Evolutionary conservation across 2,113 vertebrate species (phyloP).

Genomic region (Antidorcas marsupialis): DNA sequence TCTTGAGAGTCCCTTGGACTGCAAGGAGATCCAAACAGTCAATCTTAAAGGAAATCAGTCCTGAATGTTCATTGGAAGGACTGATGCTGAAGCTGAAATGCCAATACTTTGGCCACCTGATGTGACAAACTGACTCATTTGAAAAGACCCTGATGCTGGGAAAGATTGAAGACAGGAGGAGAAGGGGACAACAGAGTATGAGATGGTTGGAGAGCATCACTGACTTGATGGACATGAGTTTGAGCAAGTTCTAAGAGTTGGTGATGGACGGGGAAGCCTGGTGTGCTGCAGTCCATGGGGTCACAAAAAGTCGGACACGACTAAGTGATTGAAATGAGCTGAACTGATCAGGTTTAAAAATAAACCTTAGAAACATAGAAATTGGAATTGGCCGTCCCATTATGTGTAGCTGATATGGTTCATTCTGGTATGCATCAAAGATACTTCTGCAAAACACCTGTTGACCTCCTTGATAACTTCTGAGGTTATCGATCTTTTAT

Average conservation of each 20-base stretch:
- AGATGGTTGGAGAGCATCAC: background rate
- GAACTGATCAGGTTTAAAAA: background rate
- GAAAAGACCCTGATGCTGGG: background rate
- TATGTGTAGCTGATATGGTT: background rate
- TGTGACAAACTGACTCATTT: background rate
- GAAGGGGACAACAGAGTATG: background rate
- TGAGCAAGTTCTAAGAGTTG: background rate
- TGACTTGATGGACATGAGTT: background rate
- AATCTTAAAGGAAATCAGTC: background rate
- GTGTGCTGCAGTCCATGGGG: background rate
- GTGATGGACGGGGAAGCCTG: background rate
- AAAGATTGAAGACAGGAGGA: background rate
- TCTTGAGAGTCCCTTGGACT: background rate
- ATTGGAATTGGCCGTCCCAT: background rate
- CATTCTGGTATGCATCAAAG: background rate
- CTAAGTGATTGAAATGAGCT: background rate
- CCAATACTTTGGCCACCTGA: background rate
- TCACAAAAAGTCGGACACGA: rapidly evolving
- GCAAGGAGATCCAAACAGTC: background rate
- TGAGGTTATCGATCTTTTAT: background rate
- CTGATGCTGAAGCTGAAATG: background rate
- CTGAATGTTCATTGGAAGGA: background rate
- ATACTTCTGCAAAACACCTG: background rate
- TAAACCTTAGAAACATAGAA: background rate
- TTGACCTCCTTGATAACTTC: background rate